phyloP scores from a whole-genome alignment of 35 echinoderm and acorn worm genomes.

The Patiria miniata region DNA sequence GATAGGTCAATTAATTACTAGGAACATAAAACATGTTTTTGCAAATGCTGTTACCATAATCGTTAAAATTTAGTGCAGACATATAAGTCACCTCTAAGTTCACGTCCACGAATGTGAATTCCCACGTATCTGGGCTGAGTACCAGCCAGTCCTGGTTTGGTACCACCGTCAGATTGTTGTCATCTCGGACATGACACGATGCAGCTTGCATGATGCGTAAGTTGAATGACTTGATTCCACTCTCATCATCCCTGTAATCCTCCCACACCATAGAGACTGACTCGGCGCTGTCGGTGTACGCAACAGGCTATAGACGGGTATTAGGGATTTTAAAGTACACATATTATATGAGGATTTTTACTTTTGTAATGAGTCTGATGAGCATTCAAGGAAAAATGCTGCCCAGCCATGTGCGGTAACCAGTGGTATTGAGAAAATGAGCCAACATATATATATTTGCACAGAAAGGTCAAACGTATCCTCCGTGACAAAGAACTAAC shows the following conservation, averaged over 20 bases:
- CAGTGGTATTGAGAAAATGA: neutral
- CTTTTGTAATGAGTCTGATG: neutral
- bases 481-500: no score
- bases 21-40: neutral
- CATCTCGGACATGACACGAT: neutral
- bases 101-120: neutral
- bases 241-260: no score
- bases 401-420: neutral
- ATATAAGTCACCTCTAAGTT: neutral
- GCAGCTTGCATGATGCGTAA: neutral
- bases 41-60: neutral
- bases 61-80: neutral
- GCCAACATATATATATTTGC: neutral
- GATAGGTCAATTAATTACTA: neutral
- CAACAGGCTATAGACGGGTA: constrained; percentile 8
- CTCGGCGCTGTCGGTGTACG: neutral
- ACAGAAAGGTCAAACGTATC: no score
- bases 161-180: neutral
- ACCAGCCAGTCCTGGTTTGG: neutral
- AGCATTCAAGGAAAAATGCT: neutral
- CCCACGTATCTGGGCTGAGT: neutral
- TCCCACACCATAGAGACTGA: neutral
- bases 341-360: neutral
- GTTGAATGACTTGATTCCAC: neutral
- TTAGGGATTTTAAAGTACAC: neutral